Evolutionary conservation across 2,113 vertebrate genomes (phyloP).

Genomic region (Gopherus flavomarginatus): DNA sequence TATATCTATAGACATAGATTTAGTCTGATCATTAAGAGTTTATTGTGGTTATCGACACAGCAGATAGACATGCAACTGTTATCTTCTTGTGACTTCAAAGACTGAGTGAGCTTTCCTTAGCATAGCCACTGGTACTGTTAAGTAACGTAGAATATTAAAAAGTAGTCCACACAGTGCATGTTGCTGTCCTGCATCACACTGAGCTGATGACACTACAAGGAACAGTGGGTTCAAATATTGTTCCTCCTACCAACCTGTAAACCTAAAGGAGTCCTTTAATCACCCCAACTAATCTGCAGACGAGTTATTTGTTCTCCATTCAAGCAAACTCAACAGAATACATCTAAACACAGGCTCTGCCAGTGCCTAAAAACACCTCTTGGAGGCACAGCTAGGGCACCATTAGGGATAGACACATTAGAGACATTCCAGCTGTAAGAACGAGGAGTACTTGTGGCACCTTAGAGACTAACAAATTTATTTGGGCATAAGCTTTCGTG

Average conservation of each 20-base stretch:
- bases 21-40: background rate
- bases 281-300: background rate
- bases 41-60: background rate
- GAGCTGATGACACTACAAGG: background rate
- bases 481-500: too few relatives aligned
- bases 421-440: background rate
- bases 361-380: background rate
- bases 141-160: background rate
- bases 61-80: fast-evolving
- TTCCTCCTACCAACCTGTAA: background rate
- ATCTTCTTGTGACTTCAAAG: background rate
- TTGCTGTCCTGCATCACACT: background rate
- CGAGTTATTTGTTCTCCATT: background rate
- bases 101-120: background rate
- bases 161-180: background rate
- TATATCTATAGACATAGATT: too few relatives aligned
- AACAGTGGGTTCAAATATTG: background rate
- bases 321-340: background rate
- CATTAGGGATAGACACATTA: background rate
- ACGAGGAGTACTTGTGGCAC: too few relatives aligned
- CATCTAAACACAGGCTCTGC: background rate
- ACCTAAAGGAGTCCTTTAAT: background rate
- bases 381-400: background rate
- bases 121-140: background rate
- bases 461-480: too few relatives aligned